phyloP scores from a whole-genome alignment of 2,113 vertebrate species.

The Euleptes europaea region DNA sequence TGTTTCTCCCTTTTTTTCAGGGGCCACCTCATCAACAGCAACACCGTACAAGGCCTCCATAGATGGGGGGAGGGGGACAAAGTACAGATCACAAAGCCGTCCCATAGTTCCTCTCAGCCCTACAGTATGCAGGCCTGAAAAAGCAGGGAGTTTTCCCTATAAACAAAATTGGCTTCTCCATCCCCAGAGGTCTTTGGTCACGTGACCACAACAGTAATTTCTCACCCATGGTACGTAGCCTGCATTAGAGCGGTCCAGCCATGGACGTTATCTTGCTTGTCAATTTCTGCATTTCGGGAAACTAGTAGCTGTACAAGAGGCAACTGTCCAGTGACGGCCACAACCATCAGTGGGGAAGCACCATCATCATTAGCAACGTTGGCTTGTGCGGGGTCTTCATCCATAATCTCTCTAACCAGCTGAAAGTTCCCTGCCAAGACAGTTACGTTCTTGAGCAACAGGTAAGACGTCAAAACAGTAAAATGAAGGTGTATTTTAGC shows the following conservation, averaged over 20 bases:
- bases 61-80: neutral
- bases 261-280: slow-evolving; percentile 91
- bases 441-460: neutral
- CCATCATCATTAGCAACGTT: slow-evolving; percentile 91
- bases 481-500: neutral
- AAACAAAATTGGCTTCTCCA: neutral
- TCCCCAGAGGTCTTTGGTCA: neutral
- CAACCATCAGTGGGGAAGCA: slow-evolving; percentile 94
- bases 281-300: slow-evolving; percentile 87
- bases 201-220: neutral
- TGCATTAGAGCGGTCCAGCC: slow-evolving; percentile 99
- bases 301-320: slow-evolving; percentile 92
- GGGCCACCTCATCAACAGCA: neutral
- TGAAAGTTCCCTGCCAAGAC: slow-evolving; percentile 84
- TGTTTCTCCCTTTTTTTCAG: neutral
- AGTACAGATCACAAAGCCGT: too few relatives aligned
- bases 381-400: slow-evolving; percentile 89
- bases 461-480: neutral
- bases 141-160: neutral
- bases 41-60: neutral
- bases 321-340: slow-evolving; percentile 90
- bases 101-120: neutral
- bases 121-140: neutral
- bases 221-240: slow-evolving; percentile 95
- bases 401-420: slow-evolving; percentile 91